A percentile compares a stretch with the other conserved stretches of the same genome.
phyloP scores from a whole-genome alignment of 2,888 invertebrate genomes.

The Seira ritae region DNA sequence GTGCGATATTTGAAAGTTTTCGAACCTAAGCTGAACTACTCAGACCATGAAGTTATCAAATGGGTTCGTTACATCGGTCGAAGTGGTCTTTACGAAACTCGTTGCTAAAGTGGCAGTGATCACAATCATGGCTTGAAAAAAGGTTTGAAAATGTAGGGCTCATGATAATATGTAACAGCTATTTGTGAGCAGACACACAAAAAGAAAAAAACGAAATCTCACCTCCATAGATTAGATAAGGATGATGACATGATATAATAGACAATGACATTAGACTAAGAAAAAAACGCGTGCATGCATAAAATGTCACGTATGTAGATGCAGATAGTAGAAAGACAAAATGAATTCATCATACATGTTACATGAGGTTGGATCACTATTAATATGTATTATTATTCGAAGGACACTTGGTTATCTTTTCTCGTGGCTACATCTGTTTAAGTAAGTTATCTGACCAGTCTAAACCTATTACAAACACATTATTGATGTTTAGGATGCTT shows the following conservation, averaged over 20 bases:
- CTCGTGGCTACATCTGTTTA: neutral
- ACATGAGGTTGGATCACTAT: too few species aligned
- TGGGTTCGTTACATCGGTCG: constrained; percentile 99
- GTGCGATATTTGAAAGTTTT: constrained; percentile 99
- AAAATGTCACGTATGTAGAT: neutral
- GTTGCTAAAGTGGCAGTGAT: constrained; percentile 83
- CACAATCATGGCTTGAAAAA: neutral
- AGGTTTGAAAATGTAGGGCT: neutral
- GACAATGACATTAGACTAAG: too few species aligned
- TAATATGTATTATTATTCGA: too few species aligned
- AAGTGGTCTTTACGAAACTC: constrained; percentile 98
- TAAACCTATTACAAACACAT: neutral
- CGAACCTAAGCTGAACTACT: constrained; percentile 99
- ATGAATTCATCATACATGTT: neutral
- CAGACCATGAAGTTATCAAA: constrained; percentile 99
- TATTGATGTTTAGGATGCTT: constrained; percentile 1
- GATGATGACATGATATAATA: neutral
- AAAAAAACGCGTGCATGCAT: too few species aligned
- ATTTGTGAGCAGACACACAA: neutral
- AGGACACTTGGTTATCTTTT: neutral
- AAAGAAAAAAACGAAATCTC: constrained; percentile 14
- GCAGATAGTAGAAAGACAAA: neutral
- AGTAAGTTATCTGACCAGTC: neutral
- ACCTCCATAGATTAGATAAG: neutral
- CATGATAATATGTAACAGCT: neutral